Evolutionary conservation across 2,797 vertebrate genomes (phyloP), one percentile per base, ranked within the genome.

Genomic region (Aotus griseimembra): DNA sequence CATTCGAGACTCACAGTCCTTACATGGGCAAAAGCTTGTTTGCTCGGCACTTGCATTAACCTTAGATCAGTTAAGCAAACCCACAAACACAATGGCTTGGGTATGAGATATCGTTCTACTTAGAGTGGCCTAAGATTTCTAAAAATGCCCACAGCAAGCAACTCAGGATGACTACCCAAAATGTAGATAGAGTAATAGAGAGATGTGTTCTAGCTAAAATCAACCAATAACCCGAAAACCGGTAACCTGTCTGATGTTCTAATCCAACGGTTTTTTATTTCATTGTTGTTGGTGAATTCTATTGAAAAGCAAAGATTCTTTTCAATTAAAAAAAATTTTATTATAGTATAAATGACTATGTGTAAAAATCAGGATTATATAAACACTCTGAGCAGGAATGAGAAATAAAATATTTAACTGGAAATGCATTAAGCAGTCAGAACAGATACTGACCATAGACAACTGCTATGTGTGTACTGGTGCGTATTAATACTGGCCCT

Each of bases 41-140:
- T 94, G 44, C 70, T 90, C 36, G 80, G 73, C 19, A 12, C 82
- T 83, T 61, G 50, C 46, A 10, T 87, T 61, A 92, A 19, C 81
- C 48, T 97, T 46, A 93, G 90, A 93, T 94, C 97, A 93, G 30
- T 83, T 94, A 15, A 48, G 84, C 52, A 93, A 97, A 89, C 7
- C 85, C 1, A 9, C 44, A 80, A 84, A 48, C 13, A 96, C n/a
- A 55, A 58, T 48, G 28, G 9, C n/a, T 82, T 86, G 82, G 50
- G 75, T 20, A 44, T 10, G 20, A 91, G 61, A 67, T 58, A 46
- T 20, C 26, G 28, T 80, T 87, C 76, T 88, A 30, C 44, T 77
- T 39, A 50, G 41, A 77, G 67, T 57, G 22, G 39, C 33, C 26
- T 48, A 33, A n/a, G 20, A 55, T 33, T 61, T 80, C 36, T 57